Evolutionary conservation across 2,797 vertebrate species (phyloP).

Genomic region (Danio jaintianensis): DNA sequence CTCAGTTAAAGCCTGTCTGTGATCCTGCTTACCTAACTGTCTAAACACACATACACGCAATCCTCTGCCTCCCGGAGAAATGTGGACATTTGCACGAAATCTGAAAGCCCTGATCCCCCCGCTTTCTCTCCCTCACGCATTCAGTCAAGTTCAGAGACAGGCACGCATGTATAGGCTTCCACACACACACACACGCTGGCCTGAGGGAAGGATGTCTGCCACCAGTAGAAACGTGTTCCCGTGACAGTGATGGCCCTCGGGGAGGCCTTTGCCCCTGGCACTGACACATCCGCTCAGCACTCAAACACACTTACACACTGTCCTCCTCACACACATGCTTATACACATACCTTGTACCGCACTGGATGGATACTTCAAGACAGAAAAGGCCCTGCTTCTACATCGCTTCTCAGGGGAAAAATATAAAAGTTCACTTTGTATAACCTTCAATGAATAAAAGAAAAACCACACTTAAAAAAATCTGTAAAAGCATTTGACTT

Average conservation of each 20-base stretch:
- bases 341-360: conserved; percentile 32
- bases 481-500: background rate
- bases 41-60: conserved; percentile 51
- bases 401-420: background rate
- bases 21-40: conserved; percentile 61
- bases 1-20: conserved; percentile 56
- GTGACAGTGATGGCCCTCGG: conserved; percentile 72
- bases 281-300: conserved; percentile 76
- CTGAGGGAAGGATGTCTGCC: conserved; percentile 65
- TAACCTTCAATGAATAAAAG: background rate
- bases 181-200: conserved; percentile 58
- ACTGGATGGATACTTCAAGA: background rate
- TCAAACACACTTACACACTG: conserved; percentile 55
- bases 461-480: background rate
- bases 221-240: conserved; percentile 72
- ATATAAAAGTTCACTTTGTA: background rate
- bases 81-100: conserved; percentile 56
- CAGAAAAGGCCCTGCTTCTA: conserved; percentile 7
- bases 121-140: conserved; percentile 16
- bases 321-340: conserved; percentile 34
- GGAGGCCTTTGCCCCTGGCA: conserved; percentile 68
- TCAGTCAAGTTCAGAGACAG: conserved; percentile 49
- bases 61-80: conserved; percentile 45
- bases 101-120: conserved; percentile 24
- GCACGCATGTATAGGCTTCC: conserved; percentile 54